Evolutionary conservation across 1,140 invertebrate genomes (phyloP).

Genomic region (Aphelenchoides fujianensis): DNA sequence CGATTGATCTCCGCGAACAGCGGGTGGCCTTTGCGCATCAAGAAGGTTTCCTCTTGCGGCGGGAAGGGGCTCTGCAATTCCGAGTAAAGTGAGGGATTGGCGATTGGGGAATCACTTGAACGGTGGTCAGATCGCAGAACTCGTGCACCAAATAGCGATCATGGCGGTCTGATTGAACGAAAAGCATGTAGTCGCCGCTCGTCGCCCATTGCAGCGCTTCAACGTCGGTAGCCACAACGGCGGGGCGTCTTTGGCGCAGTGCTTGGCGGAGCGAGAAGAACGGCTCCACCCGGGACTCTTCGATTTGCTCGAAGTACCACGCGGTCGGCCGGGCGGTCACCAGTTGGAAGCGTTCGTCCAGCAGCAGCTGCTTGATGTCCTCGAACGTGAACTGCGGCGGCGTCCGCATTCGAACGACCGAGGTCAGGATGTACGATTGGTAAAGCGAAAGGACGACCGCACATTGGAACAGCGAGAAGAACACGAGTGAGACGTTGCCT

Average conservation of each 20-base stretch:
- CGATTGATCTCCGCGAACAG: background rate
- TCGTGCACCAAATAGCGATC: background rate
- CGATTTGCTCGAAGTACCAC: conserved; percentile 6
- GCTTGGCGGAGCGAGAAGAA: background rate
- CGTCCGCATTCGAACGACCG: background rate
- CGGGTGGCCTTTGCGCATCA: conserved; percentile 9
- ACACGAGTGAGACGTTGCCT: background rate
- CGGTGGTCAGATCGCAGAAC: background rate
- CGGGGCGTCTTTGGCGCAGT: background rate
- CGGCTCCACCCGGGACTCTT: background rate
- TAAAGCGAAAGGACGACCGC: background rate
- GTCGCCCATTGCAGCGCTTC: background rate
- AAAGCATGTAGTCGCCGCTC: background rate
- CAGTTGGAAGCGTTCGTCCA: background rate
- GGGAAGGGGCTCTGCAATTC: conserved; percentile 4
- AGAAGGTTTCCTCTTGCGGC: background rate
- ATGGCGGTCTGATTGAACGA: background rate
- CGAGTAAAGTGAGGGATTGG: background rate
- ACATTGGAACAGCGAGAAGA: conserved; percentile 8
- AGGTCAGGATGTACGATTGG: background rate
- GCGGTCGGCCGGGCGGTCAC: background rate
- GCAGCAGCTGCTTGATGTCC: background rate
- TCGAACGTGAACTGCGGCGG: background rate
- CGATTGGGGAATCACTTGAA: background rate
- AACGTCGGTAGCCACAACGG: background rate